Conservation (phyloP, 2,888 invertebrate species). For the Priapulus caudatus region DNA sequence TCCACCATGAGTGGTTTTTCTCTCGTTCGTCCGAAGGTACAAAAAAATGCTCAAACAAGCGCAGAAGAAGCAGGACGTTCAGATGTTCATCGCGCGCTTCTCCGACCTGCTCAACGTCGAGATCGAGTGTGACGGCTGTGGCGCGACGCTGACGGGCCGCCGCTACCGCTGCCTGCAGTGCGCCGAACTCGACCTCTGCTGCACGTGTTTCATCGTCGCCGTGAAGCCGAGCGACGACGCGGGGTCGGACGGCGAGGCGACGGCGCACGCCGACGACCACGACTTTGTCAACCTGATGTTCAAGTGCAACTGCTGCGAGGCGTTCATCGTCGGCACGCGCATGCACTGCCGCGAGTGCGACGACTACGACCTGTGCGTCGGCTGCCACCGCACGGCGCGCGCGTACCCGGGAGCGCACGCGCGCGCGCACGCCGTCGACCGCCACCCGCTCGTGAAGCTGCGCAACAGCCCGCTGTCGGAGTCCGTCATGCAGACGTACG, state of each 20-base stretch:
- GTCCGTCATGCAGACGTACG: constrained; percentile 30
- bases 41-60: not conserved
- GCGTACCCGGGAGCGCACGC: constrained; percentile 30
- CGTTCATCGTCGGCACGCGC: constrained; percentile 35
- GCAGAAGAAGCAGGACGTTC: constrained; percentile 25
- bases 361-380: constrained; percentile 36
- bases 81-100: constrained; percentile 37
- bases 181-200: constrained; percentile 36
- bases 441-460: constrained; percentile 32
- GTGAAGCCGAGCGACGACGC: constrained; percentile 26
- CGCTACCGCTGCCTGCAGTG: constrained; percentile 37
- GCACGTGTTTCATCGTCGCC: constrained; percentile 32
- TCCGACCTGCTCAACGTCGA: constrained; percentile 36
- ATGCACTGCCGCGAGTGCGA: constrained; percentile 36
- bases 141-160: constrained; percentile 32
- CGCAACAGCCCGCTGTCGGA: constrained; percentile 21
- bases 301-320: constrained; percentile 36
- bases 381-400: constrained; percentile 31
- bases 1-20: too few species aligned
- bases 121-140: constrained; percentile 36
- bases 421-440: constrained; percentile 28
- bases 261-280: constrained; percentile 33
- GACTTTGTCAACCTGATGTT: constrained; percentile 36
- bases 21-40: too few species aligned
- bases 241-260: constrained; percentile 27